A percentile compares a stretch with the other conserved stretches of the same genome.
Conservation (phyloP, 2,888 invertebrate genomes). For the Chrysina gloriosa region DNA sequence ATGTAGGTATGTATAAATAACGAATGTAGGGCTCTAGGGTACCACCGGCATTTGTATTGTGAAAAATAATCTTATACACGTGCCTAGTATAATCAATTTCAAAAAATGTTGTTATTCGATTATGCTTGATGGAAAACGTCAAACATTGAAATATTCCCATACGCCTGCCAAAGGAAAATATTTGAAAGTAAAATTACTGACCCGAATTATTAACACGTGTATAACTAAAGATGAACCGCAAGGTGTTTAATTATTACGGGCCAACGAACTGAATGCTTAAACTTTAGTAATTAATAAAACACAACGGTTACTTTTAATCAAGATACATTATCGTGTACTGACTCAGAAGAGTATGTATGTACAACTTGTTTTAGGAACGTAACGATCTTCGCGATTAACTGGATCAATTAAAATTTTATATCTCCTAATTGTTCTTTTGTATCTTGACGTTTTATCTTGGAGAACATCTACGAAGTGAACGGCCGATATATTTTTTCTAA, state of each 20-base stretch:
- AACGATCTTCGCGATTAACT: constrained; percentile 7
- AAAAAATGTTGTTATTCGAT: not conserved
- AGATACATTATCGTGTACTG: constrained; percentile 6
- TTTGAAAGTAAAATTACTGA: constrained; percentile 3
- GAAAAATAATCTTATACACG: no score
- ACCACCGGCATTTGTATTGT: no score
- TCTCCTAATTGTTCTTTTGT: constrained; percentile 24
- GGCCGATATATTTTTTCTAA: not conserved
- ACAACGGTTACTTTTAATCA: constrained; percentile 19
- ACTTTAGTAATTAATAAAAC: constrained; percentile 20
- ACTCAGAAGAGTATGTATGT: not conserved
- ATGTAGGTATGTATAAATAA: no score
- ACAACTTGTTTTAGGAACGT: not conserved
- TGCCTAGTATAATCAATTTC: no score
- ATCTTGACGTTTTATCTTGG: constrained; percentile 13
- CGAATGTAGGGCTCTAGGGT: no score
- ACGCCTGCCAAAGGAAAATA: not conserved
- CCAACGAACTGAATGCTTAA: constrained; percentile 18
- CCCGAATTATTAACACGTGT: constrained; percentile 3
- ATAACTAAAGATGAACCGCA: not conserved
- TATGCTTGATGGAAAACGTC: not conserved
- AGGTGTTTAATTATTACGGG: constrained; percentile 5
- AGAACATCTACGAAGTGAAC: constrained; percentile 16
- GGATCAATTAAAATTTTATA: constrained; percentile 31
- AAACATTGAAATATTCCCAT: not conserved